Percentiles rank a stretch among this genome's conserved stretches.
These are phyloP conservation scores for Gulo gulo DNA, from an alignment of 2,113 vertebrate species.

Conservation along the genomic window DNA sequence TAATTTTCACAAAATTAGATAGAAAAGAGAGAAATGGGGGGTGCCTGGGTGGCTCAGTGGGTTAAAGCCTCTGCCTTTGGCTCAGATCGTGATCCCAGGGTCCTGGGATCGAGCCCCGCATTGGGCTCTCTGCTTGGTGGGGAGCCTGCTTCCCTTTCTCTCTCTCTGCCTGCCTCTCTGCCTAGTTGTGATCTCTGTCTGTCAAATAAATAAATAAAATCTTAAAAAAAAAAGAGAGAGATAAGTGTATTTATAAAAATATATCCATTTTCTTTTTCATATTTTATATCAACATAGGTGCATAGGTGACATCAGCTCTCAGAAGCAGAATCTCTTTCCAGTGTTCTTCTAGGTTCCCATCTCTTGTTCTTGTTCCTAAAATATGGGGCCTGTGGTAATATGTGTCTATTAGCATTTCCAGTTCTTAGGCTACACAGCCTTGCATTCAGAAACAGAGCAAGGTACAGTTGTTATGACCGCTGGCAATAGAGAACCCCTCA, in stretches of 20 bases:
- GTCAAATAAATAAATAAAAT: too few species aligned
- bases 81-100: too few species aligned
- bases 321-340: not conserved
- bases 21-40: not conserved
- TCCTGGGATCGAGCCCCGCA: too few species aligned
- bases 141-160: too few species aligned
- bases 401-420: not conserved
- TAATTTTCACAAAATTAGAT: constrained; percentile 21
- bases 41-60: too few species aligned
- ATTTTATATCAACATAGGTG: not conserved
- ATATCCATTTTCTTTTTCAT: not conserved
- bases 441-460: not conserved
- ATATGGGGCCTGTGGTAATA: not conserved
- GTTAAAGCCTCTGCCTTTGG: too few species aligned
- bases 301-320: not conserved
- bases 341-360: not conserved
- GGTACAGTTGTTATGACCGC: not conserved
- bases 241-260: not conserved
- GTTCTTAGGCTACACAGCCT: not conserved
- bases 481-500: not conserved
- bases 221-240: not conserved
- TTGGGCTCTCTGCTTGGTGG: too few species aligned
- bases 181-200: too few species aligned
- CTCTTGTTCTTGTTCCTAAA: not conserved
- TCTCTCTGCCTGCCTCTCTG: too few species aligned